A percentile compares a stretch with the other conserved stretches of the same genome.
phyloP scores from a whole-genome alignment of 2,797 vertebrate genomes.

The Pelochelys cantorii region DNA sequence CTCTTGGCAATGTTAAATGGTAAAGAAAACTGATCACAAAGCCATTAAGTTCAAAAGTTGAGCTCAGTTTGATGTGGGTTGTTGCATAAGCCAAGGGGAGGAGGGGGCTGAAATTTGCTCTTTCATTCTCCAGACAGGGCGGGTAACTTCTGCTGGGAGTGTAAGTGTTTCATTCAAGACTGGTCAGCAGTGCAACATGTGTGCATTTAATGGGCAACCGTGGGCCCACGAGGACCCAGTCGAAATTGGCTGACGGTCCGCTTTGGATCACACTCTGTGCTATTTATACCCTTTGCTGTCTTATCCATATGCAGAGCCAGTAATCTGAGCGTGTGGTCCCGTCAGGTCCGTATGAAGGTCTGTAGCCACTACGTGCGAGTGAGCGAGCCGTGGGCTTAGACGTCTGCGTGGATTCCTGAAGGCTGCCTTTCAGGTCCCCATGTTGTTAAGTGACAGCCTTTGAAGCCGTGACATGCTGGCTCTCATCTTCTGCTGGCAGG shows the following conservation, averaged over 20 bases:
- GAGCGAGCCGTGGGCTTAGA: neutral
- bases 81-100: neutral
- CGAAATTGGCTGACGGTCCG: neutral
- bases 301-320: neutral
- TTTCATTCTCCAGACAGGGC: neutral
- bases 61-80: constrained; percentile 2
- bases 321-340: neutral
- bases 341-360: neutral
- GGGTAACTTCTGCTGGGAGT: neutral
- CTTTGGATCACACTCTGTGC: neutral
- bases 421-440: neutral
- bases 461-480: neutral
- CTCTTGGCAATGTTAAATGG: neutral
- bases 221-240: neutral
- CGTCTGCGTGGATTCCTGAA: neutral
- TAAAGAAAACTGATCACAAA: neutral
- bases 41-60: neutral
- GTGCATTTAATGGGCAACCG: too few relatives aligned
- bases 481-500: constrained; percentile 1
- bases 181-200: neutral
- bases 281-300: neutral
- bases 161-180: neutral
- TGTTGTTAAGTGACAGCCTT: neutral
- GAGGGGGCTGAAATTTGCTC: neutral
- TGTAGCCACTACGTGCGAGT: neutral